Conservation (phyloP, 2,888 invertebrate genomes). For the Artemia sinica region DNA sequence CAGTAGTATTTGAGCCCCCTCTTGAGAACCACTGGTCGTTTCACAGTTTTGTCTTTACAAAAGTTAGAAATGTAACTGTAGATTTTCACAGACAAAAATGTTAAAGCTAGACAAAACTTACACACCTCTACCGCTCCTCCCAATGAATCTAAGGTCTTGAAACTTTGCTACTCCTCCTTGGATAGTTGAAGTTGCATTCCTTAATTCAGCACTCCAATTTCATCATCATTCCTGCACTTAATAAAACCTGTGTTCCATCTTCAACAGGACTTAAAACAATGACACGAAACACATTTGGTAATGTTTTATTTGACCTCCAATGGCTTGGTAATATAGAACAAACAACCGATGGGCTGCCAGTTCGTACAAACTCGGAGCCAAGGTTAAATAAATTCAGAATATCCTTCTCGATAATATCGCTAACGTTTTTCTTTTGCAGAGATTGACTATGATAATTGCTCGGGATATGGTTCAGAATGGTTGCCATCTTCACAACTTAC, state of each 20-base stretch:
- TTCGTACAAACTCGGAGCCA: slow-evolving; percentile 69
- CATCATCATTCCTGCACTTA: slow-evolving; percentile 93
- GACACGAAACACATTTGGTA: slow-evolving; percentile 81
- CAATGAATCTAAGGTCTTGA: slow-evolving; percentile 94
- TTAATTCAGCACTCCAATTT: slow-evolving; percentile 84
- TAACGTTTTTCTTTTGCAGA: background rate
- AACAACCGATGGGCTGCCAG: slow-evolving; percentile 85
- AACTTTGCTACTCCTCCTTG: slow-evolving; percentile 98
- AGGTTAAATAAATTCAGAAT: background rate
- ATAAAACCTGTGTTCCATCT: slow-evolving; percentile 88
- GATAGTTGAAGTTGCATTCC: slow-evolving; percentile 89
- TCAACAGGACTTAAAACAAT: slow-evolving; percentile 82
- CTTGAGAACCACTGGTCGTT: too few relatives aligned
- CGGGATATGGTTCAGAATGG: slow-evolving; percentile 4
- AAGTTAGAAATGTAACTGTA: slow-evolving; percentile 39
- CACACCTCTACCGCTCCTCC: slow-evolving; percentile 92
- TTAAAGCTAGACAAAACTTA: slow-evolving; percentile 16
- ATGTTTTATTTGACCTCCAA: slow-evolving; percentile 91
- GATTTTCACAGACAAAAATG: slow-evolving; percentile 33
- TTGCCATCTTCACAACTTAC: background rate
- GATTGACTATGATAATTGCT: background rate
- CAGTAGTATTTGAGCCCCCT: too few relatives aligned
- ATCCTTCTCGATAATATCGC: background rate
- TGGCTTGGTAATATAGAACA: slow-evolving; percentile 81
- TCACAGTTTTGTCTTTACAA: slow-evolving; percentile 26